Evolutionary conservation across 1,140 invertebrate genomes (phyloP), one percentile per base, ranked within the genome.

Genomic region (Megalopta genalis): DNA sequence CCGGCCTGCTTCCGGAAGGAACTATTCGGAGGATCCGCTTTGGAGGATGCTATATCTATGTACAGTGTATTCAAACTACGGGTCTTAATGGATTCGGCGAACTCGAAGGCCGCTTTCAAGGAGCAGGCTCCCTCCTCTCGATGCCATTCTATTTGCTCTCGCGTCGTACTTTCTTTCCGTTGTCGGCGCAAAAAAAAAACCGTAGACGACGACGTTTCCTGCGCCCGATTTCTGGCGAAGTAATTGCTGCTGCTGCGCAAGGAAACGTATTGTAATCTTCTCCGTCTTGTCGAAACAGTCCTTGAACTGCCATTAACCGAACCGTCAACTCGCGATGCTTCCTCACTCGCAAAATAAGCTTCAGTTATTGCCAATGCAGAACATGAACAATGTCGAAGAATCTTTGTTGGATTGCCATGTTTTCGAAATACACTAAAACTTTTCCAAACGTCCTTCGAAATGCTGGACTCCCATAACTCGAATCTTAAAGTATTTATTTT

Each of bases 81-180:
- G 59, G 71, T 65, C 77, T 70, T 76, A 81, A 84, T 84, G 83
- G 83, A 84, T 85, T 77, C 73, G 82, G 8, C 71, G 77, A 85
- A 84, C 82, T 77, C 67, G 39, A 46, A 71, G 25, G 27, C 65
- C 68, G 46, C 60, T 72, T 74, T 73, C 77, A 60, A 76, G 57
- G 39, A 71, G 49, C 62, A 21, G 14, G 9, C 10, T 2, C 9
- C 10, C 57, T 16, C 60, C 62, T 68, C 18, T 65, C n/a, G 42
- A 21, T 49, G 65, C 60, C 42, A 66, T 80, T 78, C 69, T 72
- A 54, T 83, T 84, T 67, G 70, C 70, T n/a, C 27, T 37, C 37
- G 16, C 37, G 32, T 39, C 57, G 49, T 23, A 14, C 67, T 37
- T 74, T 63, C 37, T 52, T 66, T 60, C n/a, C 42, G 25, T 57